phyloP scores from a whole-genome alignment of 1,140 invertebrate genomes.

The Euura lappo region DNA sequence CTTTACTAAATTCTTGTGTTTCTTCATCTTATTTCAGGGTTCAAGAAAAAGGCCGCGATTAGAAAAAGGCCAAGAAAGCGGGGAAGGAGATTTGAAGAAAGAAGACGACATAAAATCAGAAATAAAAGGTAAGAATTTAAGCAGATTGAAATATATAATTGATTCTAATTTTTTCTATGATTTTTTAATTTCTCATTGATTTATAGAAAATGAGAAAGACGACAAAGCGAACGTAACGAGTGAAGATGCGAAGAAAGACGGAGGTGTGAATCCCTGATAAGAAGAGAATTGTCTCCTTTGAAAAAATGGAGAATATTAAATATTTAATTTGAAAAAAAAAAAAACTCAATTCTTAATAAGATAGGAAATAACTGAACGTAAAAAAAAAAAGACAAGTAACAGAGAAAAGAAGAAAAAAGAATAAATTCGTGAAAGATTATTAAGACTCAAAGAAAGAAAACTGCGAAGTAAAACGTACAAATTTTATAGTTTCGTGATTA shows the following conservation, averaged over 20 bases:
- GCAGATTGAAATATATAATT: slow-evolving; percentile 23
- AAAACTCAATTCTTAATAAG: slow-evolving; percentile 20
- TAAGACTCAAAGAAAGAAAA: too few species aligned
- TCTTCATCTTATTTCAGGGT: slow-evolving; percentile 38
- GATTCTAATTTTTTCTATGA: slow-evolving; percentile 35
- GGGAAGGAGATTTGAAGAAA: slow-evolving; percentile 64
- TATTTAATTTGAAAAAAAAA: slow-evolving; percentile 12
- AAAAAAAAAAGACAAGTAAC: too few species aligned
- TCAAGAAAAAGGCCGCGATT: slow-evolving; percentile 77
- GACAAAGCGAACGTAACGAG: slow-evolving; percentile 63
- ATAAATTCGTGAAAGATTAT: too few species aligned
- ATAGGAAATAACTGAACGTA: slow-evolving; percentile 17
- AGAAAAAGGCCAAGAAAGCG: slow-evolving; percentile 68
- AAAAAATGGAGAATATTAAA: slow-evolving; percentile 23
- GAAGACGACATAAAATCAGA: slow-evolving; percentile 68
- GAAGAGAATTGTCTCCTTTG: slow-evolving; percentile 14
- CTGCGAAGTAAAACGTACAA: too few species aligned
- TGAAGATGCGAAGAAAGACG: slow-evolving; percentile 71
- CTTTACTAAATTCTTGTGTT: slow-evolving; percentile 10
- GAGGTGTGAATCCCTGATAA: slow-evolving; percentile 54
- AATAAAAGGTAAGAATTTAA: slow-evolving; percentile 61
- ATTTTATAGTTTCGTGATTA: too few species aligned
- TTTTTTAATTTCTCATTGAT: slow-evolving; percentile 26
- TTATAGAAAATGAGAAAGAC: slow-evolving; percentile 69
- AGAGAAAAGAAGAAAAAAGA: too few species aligned